These are phyloP conservation scores for Trilocha varians DNA, from an alignment of 2,888 invertebrate species.

Conservation along the genomic window DNA sequence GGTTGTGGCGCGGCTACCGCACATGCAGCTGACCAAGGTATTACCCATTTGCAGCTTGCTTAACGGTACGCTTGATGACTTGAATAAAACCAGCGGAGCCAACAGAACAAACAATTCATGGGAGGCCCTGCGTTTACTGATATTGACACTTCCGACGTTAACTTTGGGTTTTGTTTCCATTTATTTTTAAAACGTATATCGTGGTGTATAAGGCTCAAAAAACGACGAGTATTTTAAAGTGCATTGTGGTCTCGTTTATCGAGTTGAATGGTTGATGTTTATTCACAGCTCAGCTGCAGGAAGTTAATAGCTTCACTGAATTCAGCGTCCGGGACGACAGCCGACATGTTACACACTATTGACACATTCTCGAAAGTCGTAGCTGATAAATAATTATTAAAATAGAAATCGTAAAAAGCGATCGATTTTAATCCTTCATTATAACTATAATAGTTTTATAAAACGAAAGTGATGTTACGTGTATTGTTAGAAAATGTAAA, in stretches of 20 bases:
- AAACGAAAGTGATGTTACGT: no score
- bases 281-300: conserved; percentile 56
- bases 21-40: conserved; percentile 31
- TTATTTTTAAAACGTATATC: neutral
- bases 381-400: neutral
- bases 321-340: conserved; percentile 32
- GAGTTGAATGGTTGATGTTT: conserved; percentile 36
- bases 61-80: conserved; percentile 57
- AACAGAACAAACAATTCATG: conserved; percentile 43
- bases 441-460: no score
- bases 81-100: conserved; percentile 49
- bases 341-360: conserved; percentile 38
- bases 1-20: conserved; percentile 35
- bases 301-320: conserved; percentile 58
- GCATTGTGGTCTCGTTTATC: neutral
- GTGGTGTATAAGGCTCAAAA: neutral
- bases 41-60: conserved; percentile 41
- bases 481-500: no score
- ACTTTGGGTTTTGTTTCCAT: conserved; percentile 5
- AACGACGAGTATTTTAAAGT: conserved; percentile 9
- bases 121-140: conserved; percentile 30
- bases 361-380: conserved; percentile 24
- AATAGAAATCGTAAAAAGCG: neutral
- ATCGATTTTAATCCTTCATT: no score
- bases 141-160: conserved; percentile 23